Evolutionary conservation across 2,797 vertebrate species (phyloP).

Genomic region (Serranus cabrilla): DNA sequence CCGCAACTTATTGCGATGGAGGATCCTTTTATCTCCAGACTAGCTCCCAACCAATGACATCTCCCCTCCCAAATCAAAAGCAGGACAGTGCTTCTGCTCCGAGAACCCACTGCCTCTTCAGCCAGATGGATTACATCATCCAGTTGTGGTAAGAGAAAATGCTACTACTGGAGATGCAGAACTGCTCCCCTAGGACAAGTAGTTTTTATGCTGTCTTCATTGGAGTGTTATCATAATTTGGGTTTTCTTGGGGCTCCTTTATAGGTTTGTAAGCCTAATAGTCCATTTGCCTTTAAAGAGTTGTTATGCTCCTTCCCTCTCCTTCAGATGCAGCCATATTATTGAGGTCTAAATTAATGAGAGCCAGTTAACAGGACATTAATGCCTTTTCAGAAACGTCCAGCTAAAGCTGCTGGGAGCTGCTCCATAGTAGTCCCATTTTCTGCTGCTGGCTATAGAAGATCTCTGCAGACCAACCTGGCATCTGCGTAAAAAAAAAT

Average conservation of each 20-base stretch:
- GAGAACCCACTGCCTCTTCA: constrained; percentile 27
- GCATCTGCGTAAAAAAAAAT: constrained; percentile 15
- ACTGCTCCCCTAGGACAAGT: constrained; percentile 6
- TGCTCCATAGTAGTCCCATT: constrained; percentile 6
- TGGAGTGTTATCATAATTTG: constrained; percentile 14
- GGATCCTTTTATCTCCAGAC: constrained; percentile 60
- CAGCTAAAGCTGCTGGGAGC: constrained; percentile 6
- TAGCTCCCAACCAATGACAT: constrained; percentile 49
- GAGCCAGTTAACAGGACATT: neutral
- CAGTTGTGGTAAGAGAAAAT: constrained; percentile 55
- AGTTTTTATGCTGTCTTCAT: neutral
- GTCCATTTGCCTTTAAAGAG: neutral
- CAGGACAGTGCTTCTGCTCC: constrained; percentile 43
- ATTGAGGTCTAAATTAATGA: neutral
- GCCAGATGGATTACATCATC: constrained; percentile 61
- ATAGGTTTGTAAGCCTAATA: neutral
- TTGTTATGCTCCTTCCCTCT: neutral
- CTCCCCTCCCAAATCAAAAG: constrained; percentile 58
- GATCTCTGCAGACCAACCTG: constrained; percentile 15
- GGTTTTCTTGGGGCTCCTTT: neutral
- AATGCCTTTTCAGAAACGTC: neutral
- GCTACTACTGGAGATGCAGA: constrained; percentile 50
- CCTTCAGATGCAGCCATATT: neutral
- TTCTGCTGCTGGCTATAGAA: neutral
- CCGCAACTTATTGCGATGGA: constrained; percentile 39